Evolutionary conservation across 2,113 vertebrate species (phyloP), one percentile per base, ranked within the genome.

Genomic region (Dendrocopos noguchii): DNA sequence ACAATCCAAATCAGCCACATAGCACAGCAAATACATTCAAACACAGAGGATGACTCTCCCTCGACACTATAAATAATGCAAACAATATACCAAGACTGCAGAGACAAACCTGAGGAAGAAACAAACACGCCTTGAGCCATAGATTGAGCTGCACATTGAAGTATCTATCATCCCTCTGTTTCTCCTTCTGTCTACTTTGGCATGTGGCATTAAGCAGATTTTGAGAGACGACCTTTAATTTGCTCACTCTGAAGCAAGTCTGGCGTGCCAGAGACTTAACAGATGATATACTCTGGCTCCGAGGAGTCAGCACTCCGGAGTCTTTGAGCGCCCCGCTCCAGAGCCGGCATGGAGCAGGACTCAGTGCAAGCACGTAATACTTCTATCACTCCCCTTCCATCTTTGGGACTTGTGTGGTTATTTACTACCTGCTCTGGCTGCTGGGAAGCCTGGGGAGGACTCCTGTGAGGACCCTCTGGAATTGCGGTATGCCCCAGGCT

Each of bases 131-230:
- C 80, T 57, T 33, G 34, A 94, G 82, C 77, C 66, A 36, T 0
- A 16, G 76, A 55, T 31, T 39, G 79, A 92, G 66, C 93, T 44
- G 55, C 13, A 28, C 56, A 52, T 81, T 71, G 34, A 59, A 50
- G 46, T 13, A 95, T 93, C 76, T 29, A 91, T 92, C 95, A 91
- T 17, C 60, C 53, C 55, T 56, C 85, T 33, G 47, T 61, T 86
- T 73, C 83, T 73, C 56, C 15, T 70, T 65, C 92, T 66, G 93
- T 86, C 94, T 93, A 3, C 91, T 92, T 46, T 70, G 93, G 90
- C 95, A 96, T 88, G 76, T 90, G 91, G 95, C 94, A 93, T 93
- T 96, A 95, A 94, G 87, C 94, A 95, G 95, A 67, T 91, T 94
- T 91, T 95, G 78, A 95, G 95, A 86, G 90, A 93, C n/a, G 87